Evolutionary conservation across 1,140 invertebrate genomes (phyloP).

Genomic region (Phenacoccus solenopsis): DNA sequence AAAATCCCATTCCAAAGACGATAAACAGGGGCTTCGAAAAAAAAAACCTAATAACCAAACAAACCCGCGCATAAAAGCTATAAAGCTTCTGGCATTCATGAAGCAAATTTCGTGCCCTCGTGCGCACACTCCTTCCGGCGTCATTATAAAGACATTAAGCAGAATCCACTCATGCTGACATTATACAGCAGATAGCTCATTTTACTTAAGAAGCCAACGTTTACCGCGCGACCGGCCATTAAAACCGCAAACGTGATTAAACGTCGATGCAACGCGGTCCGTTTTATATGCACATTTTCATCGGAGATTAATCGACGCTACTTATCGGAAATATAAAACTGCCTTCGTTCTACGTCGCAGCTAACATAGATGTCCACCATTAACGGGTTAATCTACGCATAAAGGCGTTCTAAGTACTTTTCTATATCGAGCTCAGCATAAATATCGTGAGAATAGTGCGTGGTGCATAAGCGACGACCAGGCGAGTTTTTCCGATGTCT

Average conservation of each 20-base stretch:
- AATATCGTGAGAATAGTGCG: too few species aligned
- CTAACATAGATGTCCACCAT: background rate
- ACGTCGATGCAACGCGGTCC: background rate
- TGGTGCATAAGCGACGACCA: too few species aligned
- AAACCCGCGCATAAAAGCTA: background rate
- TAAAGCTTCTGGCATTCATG: background rate
- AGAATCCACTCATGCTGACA: constrained; percentile 12
- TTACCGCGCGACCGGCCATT: background rate
- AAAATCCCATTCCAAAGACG: background rate
- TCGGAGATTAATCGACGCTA: background rate
- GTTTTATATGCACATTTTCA: too few species aligned
- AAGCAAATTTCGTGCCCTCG: background rate
- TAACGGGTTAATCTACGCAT: background rate
- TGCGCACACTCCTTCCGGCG: background rate
- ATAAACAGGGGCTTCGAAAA: background rate
- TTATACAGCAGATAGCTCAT: constrained; percentile 10
- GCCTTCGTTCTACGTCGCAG: too few species aligned
- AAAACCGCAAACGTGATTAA: constrained; percentile 1
- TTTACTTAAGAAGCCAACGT: constrained; percentile 5
- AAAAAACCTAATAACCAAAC: background rate
- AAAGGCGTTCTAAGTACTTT: too few species aligned
- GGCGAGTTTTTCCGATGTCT: too few species aligned
- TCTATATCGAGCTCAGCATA: too few species aligned
- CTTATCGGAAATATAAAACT: background rate
- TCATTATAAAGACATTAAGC: constrained; percentile 18